Base-by-base conservation (phyloP, 2,113 vertebrate species). In the Hippocampus guttulatus region DNA sequence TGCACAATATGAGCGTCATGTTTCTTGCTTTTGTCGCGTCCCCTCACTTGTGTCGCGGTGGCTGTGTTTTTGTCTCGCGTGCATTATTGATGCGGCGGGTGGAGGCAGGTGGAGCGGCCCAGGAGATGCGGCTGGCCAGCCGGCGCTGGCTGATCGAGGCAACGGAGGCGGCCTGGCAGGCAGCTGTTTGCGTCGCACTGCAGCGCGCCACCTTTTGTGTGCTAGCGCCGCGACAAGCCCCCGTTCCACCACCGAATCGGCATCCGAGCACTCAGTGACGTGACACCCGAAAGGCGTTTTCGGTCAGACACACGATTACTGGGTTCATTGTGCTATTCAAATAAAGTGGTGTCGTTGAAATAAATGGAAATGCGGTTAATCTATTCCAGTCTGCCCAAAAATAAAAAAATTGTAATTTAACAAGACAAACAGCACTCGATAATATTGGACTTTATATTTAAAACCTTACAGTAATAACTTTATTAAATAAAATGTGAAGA, bases 1-100 rank as follows among this genome's bases (percentile, higher is more conserved):
- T 54, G 21, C 10, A n/a, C 20, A 1, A 21, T 54, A 10, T 20
- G 47, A 5, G 6, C 15, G 47, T 5, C 47, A 16, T 49, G 21
- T 54, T 54, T 54, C 5, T 54, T n/a, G 21, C 27, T 18, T 33
- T 61, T 61, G 27, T 9, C 25, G 27, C 8, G 80, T 54, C 21
- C 69, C 77, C 79, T 75, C 74, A 85, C 88, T 90, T 91, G 90
- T 91, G 91, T 92, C 92, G 91, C 91, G 85, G 89, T 84, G 74
- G 77, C 84, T n/a, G 23, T n/a, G 52, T n/a, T 55, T 38, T 38
- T 23, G 52, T 55, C 2, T 52, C n/a, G 20, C 87, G 92, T 93
- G 90, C 91, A 93, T 93, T 93, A 93, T 93, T 92, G 91, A 93
- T 92, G 92, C 80, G 91, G 92, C 92, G 85, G 92, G 92, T 92